Conservation (phyloP, 2,888 invertebrate genomes). For the Agriopis marginaria region DNA sequence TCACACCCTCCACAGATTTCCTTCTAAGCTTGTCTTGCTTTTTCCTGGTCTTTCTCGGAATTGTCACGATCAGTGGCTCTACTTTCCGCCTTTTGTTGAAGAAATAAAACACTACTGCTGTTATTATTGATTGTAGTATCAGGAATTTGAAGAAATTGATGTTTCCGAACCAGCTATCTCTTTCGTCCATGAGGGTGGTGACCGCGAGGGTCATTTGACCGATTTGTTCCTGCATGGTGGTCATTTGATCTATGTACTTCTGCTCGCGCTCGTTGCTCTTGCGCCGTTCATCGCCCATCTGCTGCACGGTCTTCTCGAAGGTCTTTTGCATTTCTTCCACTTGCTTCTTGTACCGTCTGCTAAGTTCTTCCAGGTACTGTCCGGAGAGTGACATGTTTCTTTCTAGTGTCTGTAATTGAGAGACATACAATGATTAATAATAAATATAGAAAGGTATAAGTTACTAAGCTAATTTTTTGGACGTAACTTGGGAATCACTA, state of each 20-base stretch:
- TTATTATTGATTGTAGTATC: constrained; percentile 79
- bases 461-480: neutral
- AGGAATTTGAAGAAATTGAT: constrained; percentile 85
- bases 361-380: constrained; percentile 98
- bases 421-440: constrained; percentile 21
- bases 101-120: constrained; percentile 81
- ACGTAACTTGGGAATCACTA: neutral
- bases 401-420: constrained; percentile 91
- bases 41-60: constrained; percentile 68
- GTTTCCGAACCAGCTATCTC: constrained; percentile 88
- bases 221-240: constrained; percentile 88
- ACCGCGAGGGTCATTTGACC: constrained; percentile 87
- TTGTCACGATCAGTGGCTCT: constrained; percentile 63
- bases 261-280: constrained; percentile 91
- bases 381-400: constrained; percentile 98
- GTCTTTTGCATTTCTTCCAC: constrained; percentile 97
- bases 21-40: constrained; percentile 82
- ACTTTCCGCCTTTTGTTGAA: constrained; percentile 77
- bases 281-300: constrained; percentile 90
- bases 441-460: neutral
- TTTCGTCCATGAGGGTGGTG: constrained; percentile 86
- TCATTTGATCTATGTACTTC: constrained; percentile 92
- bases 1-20: constrained; percentile 89
- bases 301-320: constrained; percentile 91
- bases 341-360: constrained; percentile 97